These are phyloP conservation scores for Cephalopholis sonnerati DNA, from an alignment of 2,113 vertebrate genomes.

Conservation along the genomic window DNA sequence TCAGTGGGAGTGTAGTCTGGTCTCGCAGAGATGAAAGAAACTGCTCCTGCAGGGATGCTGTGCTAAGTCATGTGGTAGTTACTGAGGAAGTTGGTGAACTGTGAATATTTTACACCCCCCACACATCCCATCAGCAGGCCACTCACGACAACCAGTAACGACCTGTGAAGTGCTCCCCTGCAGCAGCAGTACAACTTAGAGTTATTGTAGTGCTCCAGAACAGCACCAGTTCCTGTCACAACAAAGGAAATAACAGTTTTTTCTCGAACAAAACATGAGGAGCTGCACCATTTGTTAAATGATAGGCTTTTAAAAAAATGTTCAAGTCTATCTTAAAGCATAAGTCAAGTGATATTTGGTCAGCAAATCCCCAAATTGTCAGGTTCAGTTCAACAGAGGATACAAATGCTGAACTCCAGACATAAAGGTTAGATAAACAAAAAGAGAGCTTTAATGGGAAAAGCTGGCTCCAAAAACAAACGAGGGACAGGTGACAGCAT, in stretches of 20 bases:
- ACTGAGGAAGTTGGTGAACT: constrained; percentile 31
- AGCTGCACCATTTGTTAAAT: no score
- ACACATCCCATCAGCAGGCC: constrained; percentile 23
- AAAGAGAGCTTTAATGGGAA: no score
- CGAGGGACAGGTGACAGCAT: no score
- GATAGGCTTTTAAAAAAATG: background rate
- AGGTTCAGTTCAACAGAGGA: no score
- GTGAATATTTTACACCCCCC: constrained; percentile 40
- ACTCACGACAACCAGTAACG: constrained; percentile 41
- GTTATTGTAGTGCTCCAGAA: background rate
- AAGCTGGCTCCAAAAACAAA: no score
- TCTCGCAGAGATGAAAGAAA: constrained; percentile 66
- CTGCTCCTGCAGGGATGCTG: constrained; percentile 33
- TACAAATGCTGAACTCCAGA: no score
- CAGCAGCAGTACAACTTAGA: background rate
- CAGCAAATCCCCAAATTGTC: no score
- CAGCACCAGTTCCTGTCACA: background rate
- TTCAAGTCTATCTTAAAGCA: background rate
- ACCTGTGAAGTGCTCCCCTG: constrained; percentile 35
- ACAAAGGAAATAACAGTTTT: constrained; percentile 5
- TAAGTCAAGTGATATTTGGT: background rate
- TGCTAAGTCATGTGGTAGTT: constrained; percentile 24
- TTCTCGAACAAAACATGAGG: background rate
- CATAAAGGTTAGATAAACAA: no score
- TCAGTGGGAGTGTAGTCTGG: constrained; percentile 29